Evolutionary conservation across 2,113 vertebrate species (phyloP).

Genomic region (Alligator sinensis): DNA sequence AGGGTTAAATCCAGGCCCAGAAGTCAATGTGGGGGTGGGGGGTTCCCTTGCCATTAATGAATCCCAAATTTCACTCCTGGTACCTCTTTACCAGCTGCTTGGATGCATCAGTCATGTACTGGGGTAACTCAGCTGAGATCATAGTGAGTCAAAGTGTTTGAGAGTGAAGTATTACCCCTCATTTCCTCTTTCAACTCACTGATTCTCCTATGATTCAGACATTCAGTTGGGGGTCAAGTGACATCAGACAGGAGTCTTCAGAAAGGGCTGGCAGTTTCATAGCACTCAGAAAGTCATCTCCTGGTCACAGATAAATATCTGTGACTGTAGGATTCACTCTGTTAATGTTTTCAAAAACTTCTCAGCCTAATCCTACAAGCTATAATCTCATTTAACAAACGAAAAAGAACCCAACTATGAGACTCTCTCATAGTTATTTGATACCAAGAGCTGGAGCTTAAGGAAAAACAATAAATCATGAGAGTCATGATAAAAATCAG

Average conservation of each 20-base stretch:
- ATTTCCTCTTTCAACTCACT: background rate
- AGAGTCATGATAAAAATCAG: background rate
- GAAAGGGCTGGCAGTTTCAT: background rate
- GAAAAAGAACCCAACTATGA: background rate
- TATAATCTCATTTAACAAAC: background rate
- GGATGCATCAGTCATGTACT: background rate
- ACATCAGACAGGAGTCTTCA: background rate
- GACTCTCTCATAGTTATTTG: background rate
- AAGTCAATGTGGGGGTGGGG: background rate
- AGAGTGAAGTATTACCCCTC: background rate
- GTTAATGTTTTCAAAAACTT: background rate
- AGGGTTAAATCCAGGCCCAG: background rate
- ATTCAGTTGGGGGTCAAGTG: background rate
- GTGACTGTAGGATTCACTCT: background rate
- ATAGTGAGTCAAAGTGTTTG: background rate
- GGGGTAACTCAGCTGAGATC: background rate
- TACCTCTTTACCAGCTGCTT: background rate
- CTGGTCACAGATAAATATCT: background rate
- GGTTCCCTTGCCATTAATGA: background rate
- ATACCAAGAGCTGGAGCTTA: background rate
- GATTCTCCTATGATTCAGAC: background rate
- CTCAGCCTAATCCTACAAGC: background rate
- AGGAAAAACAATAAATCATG: background rate
- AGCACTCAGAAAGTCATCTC: background rate
- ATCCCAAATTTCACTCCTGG: background rate